Evolutionary conservation across 2,797 vertebrate species (phyloP).

Genomic region (Chrosomus eos): DNA sequence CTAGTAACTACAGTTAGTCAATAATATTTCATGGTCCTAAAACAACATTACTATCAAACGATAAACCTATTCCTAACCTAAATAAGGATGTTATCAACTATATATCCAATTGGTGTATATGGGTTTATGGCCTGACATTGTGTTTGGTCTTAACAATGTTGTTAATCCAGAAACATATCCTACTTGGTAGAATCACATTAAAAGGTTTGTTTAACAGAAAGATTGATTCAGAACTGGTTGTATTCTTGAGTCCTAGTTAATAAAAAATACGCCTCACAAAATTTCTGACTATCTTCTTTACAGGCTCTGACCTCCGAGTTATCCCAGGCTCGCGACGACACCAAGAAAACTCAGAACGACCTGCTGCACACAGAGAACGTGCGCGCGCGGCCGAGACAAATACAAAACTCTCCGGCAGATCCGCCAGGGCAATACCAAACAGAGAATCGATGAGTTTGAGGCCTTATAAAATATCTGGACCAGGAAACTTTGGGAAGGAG

Average conservation of each 20-base stretch:
- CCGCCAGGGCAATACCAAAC: constrained; percentile 96
- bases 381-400: constrained; percentile 90
- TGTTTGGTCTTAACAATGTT: background rate
- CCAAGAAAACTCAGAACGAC: constrained; percentile 92
- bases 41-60: background rate
- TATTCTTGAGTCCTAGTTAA: background rate
- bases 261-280: background rate
- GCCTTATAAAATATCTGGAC: constrained; percentile 81
- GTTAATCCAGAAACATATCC: background rate
- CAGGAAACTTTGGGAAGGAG: constrained; percentile 12
- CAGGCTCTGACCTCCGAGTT: constrained; percentile 90
- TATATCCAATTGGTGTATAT: background rate
- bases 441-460: constrained; percentile 96
- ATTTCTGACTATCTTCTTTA: background rate
- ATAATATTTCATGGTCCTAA: too few relatives aligned
- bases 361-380: constrained; percentile 91
- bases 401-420: constrained; percentile 97
- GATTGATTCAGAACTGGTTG: background rate
- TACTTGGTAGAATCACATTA: background rate
- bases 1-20: too few relatives aligned
- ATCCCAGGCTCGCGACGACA: constrained; percentile 88
- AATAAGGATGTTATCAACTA: background rate
- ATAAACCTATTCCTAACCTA: background rate
- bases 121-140: background rate
- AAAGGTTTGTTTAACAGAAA: background rate